Base-by-base conservation (phyloP, 2,113 vertebrate genomes). In the Myiopsitta monachus region DNA sequence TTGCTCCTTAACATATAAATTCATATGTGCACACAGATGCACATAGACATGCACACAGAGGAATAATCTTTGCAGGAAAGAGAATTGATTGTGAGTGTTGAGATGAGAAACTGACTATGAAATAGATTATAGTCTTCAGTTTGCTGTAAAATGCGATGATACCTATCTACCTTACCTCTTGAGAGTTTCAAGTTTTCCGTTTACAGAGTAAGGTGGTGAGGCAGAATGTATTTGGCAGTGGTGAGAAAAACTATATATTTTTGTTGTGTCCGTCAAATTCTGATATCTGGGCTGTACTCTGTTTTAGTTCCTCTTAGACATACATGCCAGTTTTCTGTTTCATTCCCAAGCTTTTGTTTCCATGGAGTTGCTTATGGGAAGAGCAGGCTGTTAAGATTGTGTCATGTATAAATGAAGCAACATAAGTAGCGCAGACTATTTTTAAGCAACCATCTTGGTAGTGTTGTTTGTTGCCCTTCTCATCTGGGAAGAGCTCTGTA, bases 21-120 rank as follows among this genome's bases (percentile, higher is more conserved):
- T 15, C 9, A 1, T 16, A 1, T 2, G 0, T 54, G 36, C 38
- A 24, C 44, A 30, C 21, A 44, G 44, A 12, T 54, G 16, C 31
- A 18, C 1, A 1, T 44, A 14, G 28, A 27, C 33, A 9, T 39
- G 26, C 33, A 26, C 16, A 18, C 36, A 62, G 54, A 36, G 76
- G 7, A 77, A 15, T 39, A 14, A 66, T 33, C 49, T 88, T 15
- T 28, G n/a, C 54, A 62, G 59, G n/a, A 38, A 61, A 36, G 31
- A 38, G 47, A 79, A 19, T 43, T 23, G 31, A 72, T 41, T 74
- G 27, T 18, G 61, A 31, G 33, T 47, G 30, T 11, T 87, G 49
- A 27, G 14, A 21, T 7, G 19, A 83, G 64, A 16, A 78, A 43
- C 14, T 76, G 24, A 3, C 41, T 47, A 54, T 33, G 16, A 26